These are phyloP conservation scores for Melanaphis sacchari DNA, from an alignment of 1,140 invertebrate genomes.

Conservation along the genomic window DNA sequence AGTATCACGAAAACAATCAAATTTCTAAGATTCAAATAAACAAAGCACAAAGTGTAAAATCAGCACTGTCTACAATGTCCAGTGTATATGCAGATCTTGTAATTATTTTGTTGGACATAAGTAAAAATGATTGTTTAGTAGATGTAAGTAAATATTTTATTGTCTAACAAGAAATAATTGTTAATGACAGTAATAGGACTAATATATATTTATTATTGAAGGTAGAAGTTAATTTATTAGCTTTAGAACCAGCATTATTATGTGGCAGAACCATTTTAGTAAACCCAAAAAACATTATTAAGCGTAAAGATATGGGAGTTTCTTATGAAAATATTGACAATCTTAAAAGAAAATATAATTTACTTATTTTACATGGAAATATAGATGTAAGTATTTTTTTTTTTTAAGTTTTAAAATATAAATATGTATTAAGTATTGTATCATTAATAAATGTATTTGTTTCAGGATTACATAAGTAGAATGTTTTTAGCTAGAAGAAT, in stretches of 20 bases:
- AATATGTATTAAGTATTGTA: background rate
- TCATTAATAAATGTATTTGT: background rate
- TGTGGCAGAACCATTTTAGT: conserved; percentile 48
- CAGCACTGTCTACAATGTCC: background rate
- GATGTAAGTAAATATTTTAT: conserved; percentile 13
- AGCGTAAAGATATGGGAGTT: conserved; percentile 35
- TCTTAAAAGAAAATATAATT: conserved; percentile 22
- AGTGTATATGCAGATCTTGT: conserved; percentile 47
- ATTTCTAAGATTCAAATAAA: conserved; percentile 13
- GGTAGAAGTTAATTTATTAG: conserved; percentile 44
- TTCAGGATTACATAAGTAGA: conserved; percentile 41
- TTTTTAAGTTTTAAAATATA: background rate
- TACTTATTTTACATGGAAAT: conserved; percentile 35
- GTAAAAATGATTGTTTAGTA: conserved; percentile 38
- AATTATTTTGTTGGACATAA: conserved; percentile 36
- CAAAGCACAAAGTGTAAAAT: conserved; percentile 28
- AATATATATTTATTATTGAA: background rate
- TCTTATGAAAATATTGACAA: conserved; percentile 30
- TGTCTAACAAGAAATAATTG: background rate
- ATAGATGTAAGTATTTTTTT: background rate
- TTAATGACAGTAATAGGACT: background rate
- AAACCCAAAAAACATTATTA: conserved; percentile 36
- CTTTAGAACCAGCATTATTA: conserved; percentile 40
- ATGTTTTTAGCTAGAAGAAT: conserved; percentile 47
- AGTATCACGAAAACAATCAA: conserved; percentile 43